Evolutionary conservation across 1,140 invertebrate species (phyloP).

Genomic region (Orchesella cincta): DNA sequence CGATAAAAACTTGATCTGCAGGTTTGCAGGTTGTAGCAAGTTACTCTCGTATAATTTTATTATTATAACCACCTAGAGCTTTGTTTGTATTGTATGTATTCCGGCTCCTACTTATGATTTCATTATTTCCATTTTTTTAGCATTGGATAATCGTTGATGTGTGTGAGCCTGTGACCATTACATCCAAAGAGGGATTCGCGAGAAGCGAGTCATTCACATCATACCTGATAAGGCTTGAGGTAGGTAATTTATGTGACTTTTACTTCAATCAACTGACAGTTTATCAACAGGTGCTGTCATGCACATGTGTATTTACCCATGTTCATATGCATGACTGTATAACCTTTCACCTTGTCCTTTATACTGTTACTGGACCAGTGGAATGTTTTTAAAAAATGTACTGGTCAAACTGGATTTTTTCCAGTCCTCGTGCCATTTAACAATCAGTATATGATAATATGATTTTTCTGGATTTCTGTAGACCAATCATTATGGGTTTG

Average conservation of each 20-base stretch:
- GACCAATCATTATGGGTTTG: slow-evolving; percentile 38
- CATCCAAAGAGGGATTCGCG: background rate
- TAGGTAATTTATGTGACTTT: slow-evolving; percentile 22
- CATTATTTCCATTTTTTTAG: slow-evolving; percentile 7
- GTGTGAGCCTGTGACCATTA: slow-evolving; percentile 28
- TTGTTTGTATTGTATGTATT: too few species aligned
- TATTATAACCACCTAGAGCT: too few species aligned
- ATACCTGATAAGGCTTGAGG: slow-evolving; percentile 27
- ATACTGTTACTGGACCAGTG: too few species aligned
- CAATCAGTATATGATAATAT: background rate
- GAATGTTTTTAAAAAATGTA: background rate
- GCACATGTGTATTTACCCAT: too few species aligned
- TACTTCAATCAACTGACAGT: background rate
- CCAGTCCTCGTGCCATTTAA: background rate
- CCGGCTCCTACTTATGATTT: too few species aligned
- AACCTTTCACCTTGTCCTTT: background rate
- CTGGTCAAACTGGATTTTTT: background rate
- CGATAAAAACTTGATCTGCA: too few species aligned
- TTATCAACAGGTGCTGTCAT: too few species aligned
- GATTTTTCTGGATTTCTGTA: slow-evolving; percentile 22
- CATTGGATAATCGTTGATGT: slow-evolving; percentile 23
- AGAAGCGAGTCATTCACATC: slow-evolving; percentile 2
- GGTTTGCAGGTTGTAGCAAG: too few species aligned
- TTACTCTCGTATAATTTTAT: too few species aligned
- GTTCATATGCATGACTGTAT: background rate